phyloP scores from a whole-genome alignment of 2,113 vertebrate species.

The Sclerurus mexicanus region DNA sequence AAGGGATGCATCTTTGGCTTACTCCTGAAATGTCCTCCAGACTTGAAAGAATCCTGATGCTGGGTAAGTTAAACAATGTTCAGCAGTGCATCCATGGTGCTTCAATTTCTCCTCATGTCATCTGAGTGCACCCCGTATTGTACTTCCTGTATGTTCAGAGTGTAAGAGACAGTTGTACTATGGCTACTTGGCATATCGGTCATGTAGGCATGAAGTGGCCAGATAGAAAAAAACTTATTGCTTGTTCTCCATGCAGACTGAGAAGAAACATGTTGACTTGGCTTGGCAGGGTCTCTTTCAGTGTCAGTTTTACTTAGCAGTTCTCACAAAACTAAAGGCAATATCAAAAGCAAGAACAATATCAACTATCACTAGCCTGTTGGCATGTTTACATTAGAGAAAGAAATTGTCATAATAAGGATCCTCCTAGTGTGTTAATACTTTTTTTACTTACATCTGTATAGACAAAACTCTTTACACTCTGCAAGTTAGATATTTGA shows the following conservation, averaged over 20 bases:
- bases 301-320: neutral
- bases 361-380: neutral
- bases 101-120: neutral
- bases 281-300: neutral
- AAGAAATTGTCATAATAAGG: neutral
- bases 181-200: neutral
- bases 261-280: neutral
- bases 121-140: neutral
- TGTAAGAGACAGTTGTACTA: neutral
- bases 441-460: neutral
- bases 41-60: neutral
- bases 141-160: neutral
- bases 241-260: neutral
- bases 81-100: neutral
- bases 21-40: neutral
- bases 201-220: neutral
- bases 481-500: neutral
- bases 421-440: neutral
- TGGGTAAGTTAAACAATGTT: neutral
- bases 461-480: neutral
- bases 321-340: neutral
- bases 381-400: neutral
- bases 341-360: neutral
- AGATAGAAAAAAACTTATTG: neutral
- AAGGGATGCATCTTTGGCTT: neutral